These are phyloP conservation scores for Spizaetus ornatus DNA, from an alignment of 2,113 vertebrate species.

Conservation along the genomic window DNA sequence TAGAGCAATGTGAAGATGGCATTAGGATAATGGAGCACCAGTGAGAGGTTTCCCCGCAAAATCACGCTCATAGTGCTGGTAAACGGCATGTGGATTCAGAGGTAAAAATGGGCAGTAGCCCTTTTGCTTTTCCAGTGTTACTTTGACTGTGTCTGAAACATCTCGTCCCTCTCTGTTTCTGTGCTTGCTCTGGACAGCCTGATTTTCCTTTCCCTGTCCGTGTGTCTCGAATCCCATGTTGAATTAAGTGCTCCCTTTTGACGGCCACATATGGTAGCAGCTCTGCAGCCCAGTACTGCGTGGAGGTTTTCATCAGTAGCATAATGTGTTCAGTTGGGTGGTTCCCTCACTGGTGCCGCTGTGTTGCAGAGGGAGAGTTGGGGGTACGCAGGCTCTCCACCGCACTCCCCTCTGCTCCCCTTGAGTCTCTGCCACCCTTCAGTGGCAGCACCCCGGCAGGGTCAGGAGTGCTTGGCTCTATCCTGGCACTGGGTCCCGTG, in stretches of 20 bases:
- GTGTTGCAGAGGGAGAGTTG: not conserved
- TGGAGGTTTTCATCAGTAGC: not conserved
- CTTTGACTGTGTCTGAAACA: not conserved
- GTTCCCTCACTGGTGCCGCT: not conserved
- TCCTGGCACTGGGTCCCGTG: no score
- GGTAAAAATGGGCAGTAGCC: not conserved
- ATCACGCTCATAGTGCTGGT: not conserved
- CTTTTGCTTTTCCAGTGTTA: not conserved
- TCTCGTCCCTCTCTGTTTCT: not conserved
- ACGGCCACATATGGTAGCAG: not conserved
- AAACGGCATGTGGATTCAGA: not conserved
- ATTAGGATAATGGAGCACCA: not conserved
- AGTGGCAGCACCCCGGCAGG: no score
- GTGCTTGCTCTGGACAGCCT: not conserved
- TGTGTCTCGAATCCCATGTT: fast-evolving
- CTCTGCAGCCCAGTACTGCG: not conserved
- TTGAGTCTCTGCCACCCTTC: no score
- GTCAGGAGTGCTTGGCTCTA: no score
- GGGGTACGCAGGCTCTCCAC: not conserved
- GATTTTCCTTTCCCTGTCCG: not conserved
- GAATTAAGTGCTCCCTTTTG: not conserved
- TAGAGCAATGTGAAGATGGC: not conserved
- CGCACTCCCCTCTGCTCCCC: no score
- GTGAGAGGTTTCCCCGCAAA: not conserved
- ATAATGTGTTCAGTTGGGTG: not conserved